Evolutionary conservation across 2,797 vertebrate genomes (phyloP).

Genomic region (Enteromius argenteus): DNA sequence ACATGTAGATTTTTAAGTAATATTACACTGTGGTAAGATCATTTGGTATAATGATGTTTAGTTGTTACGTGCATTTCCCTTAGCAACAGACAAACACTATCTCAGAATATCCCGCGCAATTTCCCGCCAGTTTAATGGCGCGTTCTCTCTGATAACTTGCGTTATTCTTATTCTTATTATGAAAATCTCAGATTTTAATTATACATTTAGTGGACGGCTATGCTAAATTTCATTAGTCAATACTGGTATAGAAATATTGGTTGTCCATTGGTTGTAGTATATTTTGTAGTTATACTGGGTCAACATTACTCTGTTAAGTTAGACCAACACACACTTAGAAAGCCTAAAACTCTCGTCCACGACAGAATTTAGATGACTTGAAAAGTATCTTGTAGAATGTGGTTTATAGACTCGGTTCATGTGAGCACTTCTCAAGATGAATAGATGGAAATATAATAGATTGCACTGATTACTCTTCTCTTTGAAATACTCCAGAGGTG

Average conservation of each 20-base stretch:
- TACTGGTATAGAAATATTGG: not conserved
- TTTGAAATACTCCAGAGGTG: not conserved
- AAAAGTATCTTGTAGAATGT: not conserved
- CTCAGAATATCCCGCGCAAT: slow-evolving; percentile 61
- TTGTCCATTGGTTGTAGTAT: not conserved
- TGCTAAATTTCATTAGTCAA: not conserved
- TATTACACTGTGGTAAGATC: not conserved
- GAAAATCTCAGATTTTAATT: not conserved
- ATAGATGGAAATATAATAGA: not conserved
- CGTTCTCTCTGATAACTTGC: no score
- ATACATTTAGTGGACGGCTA: no score
- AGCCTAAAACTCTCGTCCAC: not conserved
- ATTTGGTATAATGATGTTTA: not conserved
- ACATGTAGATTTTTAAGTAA: not conserved
- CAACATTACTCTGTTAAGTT: not conserved
- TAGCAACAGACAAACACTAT: slow-evolving; percentile 73
- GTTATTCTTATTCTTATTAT: not conserved
- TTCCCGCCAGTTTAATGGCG: not conserved
- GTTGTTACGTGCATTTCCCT: slow-evolving; percentile 69
- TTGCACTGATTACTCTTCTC: not conserved
- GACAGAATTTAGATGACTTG: not conserved
- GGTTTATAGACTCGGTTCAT: not conserved
- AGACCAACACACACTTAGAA: not conserved
- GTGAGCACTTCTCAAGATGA: not conserved
- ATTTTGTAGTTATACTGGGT: not conserved